Evolutionary conservation across 2,113 vertebrate species (phyloP), one percentile per base, ranked within the genome.

Genomic region (Leucoraja erinaceus): DNA sequence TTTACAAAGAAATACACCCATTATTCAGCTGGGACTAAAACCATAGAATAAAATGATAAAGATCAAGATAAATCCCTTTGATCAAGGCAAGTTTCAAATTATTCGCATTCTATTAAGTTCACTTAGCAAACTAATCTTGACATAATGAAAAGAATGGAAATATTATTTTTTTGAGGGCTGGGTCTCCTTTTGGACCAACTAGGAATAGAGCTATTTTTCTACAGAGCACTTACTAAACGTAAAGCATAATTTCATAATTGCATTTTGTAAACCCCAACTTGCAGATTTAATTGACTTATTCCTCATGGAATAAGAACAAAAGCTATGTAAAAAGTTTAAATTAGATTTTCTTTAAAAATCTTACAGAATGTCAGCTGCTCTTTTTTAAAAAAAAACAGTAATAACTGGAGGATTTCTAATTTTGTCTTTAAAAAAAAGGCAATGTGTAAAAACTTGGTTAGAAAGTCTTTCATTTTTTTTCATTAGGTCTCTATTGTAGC

Each of bases 51-150:
- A 61, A 61, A 5, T 61, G 81, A 86, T 86, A 86, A 86, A 59
- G 54, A 86, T 86, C 81, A 86, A 25, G 28, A 56, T 25, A 86
- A 61, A 84, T 84, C n/a, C 56, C 81, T 84, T 84, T 84, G 22
- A 84, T n/a, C 81, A 84, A 61, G 22, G 81, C 14, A 81, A 81
- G 54, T 81, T 20, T 47, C 38, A 81, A 38, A 0, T 47, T 81
- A 54, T 20, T 56, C 38, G 22, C 47, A 20, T 47, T 22, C 77
- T 33, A 47, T 79, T 79, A 84, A 84, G 54, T 6, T 54, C 20
- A 84, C 28, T 84, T 1, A 10, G 81, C 78, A 83, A 83, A 8
- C 7, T 59, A 25, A 3, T 83, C 54, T 56, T 25, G 56, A 59
- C 20, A 75, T 75, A 84, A 84, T 84, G 25, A 12, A 10, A 16